A percentile compares a stretch with the other conserved stretches of the same genome.
These are phyloP conservation scores for Lonchura striata DNA, from an alignment of 2,113 vertebrate genomes.

Conservation along the genomic window DNA sequence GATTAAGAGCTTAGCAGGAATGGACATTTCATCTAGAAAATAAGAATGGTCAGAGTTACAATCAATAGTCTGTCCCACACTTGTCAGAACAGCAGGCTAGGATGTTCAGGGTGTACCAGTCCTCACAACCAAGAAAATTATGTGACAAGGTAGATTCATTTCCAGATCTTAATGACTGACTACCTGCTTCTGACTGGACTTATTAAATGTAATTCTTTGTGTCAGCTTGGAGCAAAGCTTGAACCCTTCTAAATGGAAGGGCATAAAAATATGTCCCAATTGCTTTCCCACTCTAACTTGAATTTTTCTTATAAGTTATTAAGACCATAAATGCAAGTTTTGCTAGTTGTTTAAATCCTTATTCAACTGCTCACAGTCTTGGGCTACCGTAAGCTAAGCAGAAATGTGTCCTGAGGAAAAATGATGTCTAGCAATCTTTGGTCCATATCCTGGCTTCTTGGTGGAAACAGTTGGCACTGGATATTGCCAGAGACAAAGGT, in stretches of 20 bases:
- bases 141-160: neutral
- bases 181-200: neutral
- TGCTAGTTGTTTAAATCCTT: neutral
- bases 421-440: neutral
- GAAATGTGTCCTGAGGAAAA: neutral
- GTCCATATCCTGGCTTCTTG: neutral
- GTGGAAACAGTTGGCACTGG: neutral
- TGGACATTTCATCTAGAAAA: conserved; percentile 47
- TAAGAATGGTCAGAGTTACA: conserved; percentile 15
- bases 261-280: neutral
- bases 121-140: neutral
- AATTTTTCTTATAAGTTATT: neutral
- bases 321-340: neutral
- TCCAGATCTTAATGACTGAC: neutral
- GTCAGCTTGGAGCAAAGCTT: neutral
- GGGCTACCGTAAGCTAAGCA: neutral
- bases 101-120: neutral
- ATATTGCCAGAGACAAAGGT: neutral
- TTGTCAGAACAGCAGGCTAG: neutral
- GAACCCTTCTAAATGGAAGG: neutral
- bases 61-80: conserved; percentile 3
- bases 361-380: neutral
- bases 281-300: neutral
- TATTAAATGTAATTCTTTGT: neutral
- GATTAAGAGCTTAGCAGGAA: conserved; percentile 53